Base-by-base conservation (phyloP, 2,888 invertebrate species). In the Plebejus argus region DNA sequence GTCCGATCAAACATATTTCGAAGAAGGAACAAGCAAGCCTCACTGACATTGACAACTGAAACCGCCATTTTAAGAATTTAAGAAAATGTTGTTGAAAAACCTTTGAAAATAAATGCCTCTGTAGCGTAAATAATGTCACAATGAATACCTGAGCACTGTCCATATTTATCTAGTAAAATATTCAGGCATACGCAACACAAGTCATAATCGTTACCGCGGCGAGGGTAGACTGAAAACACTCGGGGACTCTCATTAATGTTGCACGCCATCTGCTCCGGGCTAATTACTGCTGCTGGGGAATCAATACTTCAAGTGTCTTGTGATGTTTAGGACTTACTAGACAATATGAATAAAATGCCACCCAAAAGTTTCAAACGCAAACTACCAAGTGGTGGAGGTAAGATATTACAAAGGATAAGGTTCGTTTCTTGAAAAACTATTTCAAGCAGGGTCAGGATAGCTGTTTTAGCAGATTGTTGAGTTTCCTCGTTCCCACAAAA, bases 171-270 rank as follows among this genome's bases (percentile, higher is more conserved):
- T 33, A 33, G 28, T 28, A 28, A 33, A 66, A 66, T 66, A 66
- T 66, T 66, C 66, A 33, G 28, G 66, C 66, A 10, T 66, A 66
- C 28, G 28, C 66, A 66, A 66, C 66, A 6, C 66, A 66, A 66
- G 66, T 33, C 66, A 33, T 66, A 66, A 33, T 66, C 66, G 66
- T 66, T 66, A 66, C 28, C 66, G 66, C 66, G 28, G 20, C 20
- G 66, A 66, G 66, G 66, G 66, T 66, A 66, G 66, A 66, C 66
- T 66, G 66, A 66, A 66, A 66, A 66, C 66, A 66, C 66, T 66
- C 18, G 15, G 28, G 28, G 66, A 66, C 66, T 66, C 66, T 66
- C 28, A 15, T 66, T 66, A 66, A 28, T 66, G 66, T 61, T 61
- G 61, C 28, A 66, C 66, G 28, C 15, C 66, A 66, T 28, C 28